Conservation (phyloP, 2,113 vertebrate species). For the Nannobrachium achirus region DNA sequence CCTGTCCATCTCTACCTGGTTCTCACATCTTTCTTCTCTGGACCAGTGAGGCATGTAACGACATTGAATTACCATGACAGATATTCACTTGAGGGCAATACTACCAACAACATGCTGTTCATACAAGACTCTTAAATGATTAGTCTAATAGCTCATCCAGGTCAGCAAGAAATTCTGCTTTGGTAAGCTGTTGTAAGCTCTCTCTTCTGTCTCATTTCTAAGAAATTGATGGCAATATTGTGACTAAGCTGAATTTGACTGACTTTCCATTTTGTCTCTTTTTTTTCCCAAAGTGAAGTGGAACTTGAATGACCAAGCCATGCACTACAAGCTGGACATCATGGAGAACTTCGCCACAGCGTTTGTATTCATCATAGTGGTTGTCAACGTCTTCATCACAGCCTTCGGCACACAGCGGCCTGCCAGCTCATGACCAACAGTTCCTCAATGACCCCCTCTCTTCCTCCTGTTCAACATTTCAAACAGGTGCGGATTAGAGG, state of each 20-base stretch:
- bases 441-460: background rate
- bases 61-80: background rate
- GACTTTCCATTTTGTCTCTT: conserved; percentile 30
- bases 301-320: conserved; percentile 90
- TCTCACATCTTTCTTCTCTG: background rate
- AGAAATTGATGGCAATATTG: background rate
- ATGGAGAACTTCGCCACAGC: conserved; percentile 91
- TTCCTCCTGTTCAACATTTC: conserved; percentile 1
- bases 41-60: conserved; percentile 2
- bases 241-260: background rate
- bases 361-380: conserved; percentile 93
- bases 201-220: conserved; percentile 9
- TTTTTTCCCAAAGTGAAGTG: conserved; percentile 87
- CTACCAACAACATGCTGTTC: conserved; percentile 15
- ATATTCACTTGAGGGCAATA: conserved; percentile 19
- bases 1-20: background rate
- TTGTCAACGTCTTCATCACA: conserved; percentile 96
- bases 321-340: conserved; percentile 88
- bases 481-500: background rate
- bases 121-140: conserved; percentile 32
- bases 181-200: conserved; percentile 2
- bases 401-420: conserved; percentile 95
- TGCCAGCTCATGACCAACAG: conserved; percentile 8
- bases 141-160: background rate
- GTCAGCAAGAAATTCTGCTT: conserved; percentile 9